A percentile compares a stretch with the other conserved stretches of the same genome.
Conservation (phyloP, 2,797 vertebrate genomes). For the Smutsia temminckii region DNA sequence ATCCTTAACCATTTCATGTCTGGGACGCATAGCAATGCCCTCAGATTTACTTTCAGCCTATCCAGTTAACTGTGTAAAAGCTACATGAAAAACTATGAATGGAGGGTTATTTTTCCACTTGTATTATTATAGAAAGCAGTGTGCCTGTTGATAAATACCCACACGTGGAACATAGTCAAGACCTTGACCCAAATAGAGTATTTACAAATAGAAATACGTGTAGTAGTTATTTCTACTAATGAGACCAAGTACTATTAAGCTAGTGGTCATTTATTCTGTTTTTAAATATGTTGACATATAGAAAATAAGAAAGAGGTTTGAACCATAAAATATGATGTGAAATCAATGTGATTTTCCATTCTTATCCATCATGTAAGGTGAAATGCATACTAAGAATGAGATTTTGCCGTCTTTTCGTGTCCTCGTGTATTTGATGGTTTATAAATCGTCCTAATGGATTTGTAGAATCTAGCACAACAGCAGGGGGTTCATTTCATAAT, state of each 20-base stretch:
- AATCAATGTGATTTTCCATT: slow-evolving; percentile 43
- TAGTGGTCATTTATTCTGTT: not conserved
- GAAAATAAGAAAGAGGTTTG: slow-evolving; percentile 47
- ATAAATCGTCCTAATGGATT: slow-evolving; percentile 59
- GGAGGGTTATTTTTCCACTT: not conserved
- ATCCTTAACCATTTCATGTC: slow-evolving; percentile 83
- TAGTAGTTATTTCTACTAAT: not conserved
- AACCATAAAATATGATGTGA: not conserved
- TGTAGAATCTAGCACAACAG: slow-evolving; percentile 8
- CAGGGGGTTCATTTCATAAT: slow-evolving; percentile 61
- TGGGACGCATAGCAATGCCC: not conserved
- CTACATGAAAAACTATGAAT: not conserved
- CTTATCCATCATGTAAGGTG: not conserved
- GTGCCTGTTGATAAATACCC: not conserved
- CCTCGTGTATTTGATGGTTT: slow-evolving; percentile 59
- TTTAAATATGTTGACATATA: not conserved
- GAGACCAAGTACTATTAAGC: not conserved
- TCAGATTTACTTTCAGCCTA: not conserved
- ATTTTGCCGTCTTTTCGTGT: slow-evolving; percentile 14
- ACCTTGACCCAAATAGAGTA: not conserved
- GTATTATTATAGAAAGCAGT: not conserved
- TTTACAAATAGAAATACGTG: not conserved
- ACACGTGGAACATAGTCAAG: not conserved
- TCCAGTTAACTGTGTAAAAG: not conserved
- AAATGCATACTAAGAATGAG: slow-evolving; percentile 48